phyloP scores from a whole-genome alignment of 2,113 vertebrate species.

The Phocoena phocoena region DNA sequence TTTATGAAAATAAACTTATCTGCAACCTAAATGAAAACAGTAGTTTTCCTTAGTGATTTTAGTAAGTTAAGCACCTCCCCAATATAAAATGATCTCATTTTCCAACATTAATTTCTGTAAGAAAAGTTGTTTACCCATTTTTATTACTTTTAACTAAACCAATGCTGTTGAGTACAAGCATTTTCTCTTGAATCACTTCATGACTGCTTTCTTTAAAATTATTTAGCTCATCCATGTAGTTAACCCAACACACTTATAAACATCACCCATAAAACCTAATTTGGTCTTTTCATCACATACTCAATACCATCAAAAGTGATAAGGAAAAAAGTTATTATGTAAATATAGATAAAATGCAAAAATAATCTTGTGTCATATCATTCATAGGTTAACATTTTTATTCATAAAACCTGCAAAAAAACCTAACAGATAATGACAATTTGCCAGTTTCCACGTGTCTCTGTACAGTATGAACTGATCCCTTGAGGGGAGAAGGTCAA shows the following conservation, averaged over 20 bases:
- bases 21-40: slow-evolving; percentile 15
- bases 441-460: background rate
- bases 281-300: background rate
- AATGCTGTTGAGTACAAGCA: background rate
- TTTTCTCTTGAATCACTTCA: background rate
- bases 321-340: background rate
- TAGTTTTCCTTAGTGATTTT: background rate
- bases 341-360: background rate
- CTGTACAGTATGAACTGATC: background rate
- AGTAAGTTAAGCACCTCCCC: background rate
- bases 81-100: slow-evolving; percentile 12
- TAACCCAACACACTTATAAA: background rate
- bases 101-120: slow-evolving; percentile 15
- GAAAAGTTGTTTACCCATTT: background rate
- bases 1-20: slow-evolving; percentile 30
- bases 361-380: background rate
- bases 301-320: background rate
- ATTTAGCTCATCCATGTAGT: background rate
- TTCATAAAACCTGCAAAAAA: background rate
- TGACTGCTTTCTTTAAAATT: background rate
- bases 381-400: background rate
- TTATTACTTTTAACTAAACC: background rate
- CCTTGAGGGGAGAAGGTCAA: fast-evolving
- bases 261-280: background rate
- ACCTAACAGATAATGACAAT: background rate